A percentile compares a stretch with the other conserved stretches of the same genome.
These are phyloP conservation scores for Megatriorchis doriae DNA, from an alignment of 2,113 vertebrate species.

Conservation along the genomic window DNA sequence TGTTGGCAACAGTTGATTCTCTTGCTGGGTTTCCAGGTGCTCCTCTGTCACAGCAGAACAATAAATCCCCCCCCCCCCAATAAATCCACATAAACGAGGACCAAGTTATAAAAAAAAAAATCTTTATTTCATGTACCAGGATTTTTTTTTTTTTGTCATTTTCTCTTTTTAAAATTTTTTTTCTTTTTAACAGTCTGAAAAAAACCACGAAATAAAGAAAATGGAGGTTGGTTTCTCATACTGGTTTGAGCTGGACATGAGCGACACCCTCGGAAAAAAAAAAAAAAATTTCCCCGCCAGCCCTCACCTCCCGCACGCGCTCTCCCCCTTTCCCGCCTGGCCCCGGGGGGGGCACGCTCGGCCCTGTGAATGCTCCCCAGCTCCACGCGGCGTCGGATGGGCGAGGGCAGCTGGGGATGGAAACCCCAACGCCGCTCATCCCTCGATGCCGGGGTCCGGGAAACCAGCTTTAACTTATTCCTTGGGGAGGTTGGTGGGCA, in stretches of 20 bases:
- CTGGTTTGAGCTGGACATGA: conserved; percentile 68
- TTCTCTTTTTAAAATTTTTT: conserved; percentile 80
- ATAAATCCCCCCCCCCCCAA: background rate
- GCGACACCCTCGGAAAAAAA: conserved; percentile 68
- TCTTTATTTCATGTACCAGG: conserved; percentile 85
- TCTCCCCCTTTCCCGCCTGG: background rate
- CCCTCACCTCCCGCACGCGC: background rate
- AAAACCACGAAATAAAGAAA: conserved; percentile 77
- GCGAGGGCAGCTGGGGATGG: background rate
- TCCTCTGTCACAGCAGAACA: background rate
- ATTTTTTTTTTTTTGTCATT: conserved; percentile 73
- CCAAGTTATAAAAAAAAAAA: conserved; percentile 71
- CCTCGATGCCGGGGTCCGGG: background rate
- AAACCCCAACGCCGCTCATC: background rate
- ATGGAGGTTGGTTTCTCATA: conserved; percentile 74
- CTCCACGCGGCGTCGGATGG: background rate
- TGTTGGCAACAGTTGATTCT: background rate
- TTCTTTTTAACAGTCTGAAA: conserved; percentile 84
- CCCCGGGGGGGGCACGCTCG: background rate
- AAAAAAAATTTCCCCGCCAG: conserved; percentile 43
- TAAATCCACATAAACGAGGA: conserved; percentile 52
- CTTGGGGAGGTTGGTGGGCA: background rate
- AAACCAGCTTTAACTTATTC: background rate
- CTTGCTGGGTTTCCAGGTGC: background rate
- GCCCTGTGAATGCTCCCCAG: conserved; percentile 32